A percentile compares a stretch with the other conserved stretches of the same genome.
Conservation (phyloP, 2,888 invertebrate genomes). For the Sminthurinus aureus region DNA sequence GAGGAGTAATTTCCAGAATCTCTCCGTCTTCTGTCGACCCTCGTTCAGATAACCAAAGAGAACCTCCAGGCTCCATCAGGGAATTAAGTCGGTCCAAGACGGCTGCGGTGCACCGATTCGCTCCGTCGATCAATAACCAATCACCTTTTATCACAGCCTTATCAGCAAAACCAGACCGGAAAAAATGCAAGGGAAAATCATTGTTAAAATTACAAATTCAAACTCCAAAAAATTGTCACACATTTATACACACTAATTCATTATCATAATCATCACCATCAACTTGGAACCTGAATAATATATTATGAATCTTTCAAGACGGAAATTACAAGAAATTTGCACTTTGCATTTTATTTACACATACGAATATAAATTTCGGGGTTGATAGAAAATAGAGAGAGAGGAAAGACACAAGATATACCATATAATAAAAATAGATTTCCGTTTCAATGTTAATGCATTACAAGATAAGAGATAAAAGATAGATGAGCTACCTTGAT, state of each 20-base stretch:
- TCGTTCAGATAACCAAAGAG: constrained; percentile 87
- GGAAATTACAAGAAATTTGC: too few relatives aligned
- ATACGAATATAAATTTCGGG: too few relatives aligned
- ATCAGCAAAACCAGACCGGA: neutral
- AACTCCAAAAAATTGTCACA: constrained; percentile 1
- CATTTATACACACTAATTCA: neutral
- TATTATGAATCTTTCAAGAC: too few relatives aligned
- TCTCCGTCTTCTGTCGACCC: constrained; percentile 74
- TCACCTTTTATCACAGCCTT: constrained; percentile 80
- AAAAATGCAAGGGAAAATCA: constrained; percentile 57
- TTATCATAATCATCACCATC: too few relatives aligned
- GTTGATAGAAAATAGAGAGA: too few relatives aligned
- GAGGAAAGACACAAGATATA: too few relatives aligned
- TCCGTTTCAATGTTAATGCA: too few relatives aligned
- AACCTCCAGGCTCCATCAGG: constrained; percentile 91
- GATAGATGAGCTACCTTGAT: constrained; percentile 70
- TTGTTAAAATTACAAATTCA: constrained; percentile 30
- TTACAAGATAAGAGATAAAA: neutral
- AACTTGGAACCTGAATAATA: too few relatives aligned
- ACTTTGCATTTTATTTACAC: too few relatives aligned
- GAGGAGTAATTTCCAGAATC: constrained; percentile 79
- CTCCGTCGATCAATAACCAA: constrained; percentile 89
- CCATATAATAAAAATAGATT: too few relatives aligned
- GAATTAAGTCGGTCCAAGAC: constrained; percentile 96
- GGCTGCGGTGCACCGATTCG: constrained; percentile 94